Conservation (phyloP, 2,797 vertebrate species). For the Dendrocincla tyrannina region DNA sequence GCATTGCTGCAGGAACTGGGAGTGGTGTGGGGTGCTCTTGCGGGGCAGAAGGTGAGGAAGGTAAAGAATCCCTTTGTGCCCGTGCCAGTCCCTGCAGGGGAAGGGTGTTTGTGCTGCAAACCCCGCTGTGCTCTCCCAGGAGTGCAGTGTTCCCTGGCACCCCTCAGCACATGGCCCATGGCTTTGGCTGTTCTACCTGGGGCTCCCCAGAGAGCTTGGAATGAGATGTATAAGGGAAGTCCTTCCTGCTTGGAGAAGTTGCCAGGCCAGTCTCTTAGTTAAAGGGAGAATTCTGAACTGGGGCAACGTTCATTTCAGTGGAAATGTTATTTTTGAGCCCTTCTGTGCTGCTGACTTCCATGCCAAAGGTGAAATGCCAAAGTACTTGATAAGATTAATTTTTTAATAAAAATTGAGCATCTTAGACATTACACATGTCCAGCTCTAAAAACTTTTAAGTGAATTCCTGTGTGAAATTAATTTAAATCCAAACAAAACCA, state of each 20-base stretch:
- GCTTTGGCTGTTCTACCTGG: background rate
- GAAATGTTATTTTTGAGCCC: background rate
- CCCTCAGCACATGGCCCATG: background rate
- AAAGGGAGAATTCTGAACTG: background rate
- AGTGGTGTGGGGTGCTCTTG: background rate
- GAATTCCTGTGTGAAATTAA: background rate
- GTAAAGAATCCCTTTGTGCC: background rate
- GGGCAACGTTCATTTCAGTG: background rate
- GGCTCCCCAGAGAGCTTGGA: background rate
- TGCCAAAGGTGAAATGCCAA: background rate
- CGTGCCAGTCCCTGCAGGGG: background rate
- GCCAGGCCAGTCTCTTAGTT: background rate
- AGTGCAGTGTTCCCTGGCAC: background rate
- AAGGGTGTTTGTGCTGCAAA: background rate
- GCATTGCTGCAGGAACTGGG: background rate
- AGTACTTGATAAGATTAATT: background rate
- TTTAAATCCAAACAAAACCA: background rate
- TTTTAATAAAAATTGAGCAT: background rate
- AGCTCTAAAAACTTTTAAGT: background rate
- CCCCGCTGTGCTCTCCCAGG: rapidly evolving
- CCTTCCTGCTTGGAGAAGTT: background rate
- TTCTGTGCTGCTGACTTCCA: background rate
- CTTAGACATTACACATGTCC: background rate
- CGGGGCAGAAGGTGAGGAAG: background rate
- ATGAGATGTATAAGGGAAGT: background rate